Percentiles rank a stretch among this genome's conserved stretches.
Conservation (phyloP, 2,888 invertebrate species). For the Vanessa cardui region DNA sequence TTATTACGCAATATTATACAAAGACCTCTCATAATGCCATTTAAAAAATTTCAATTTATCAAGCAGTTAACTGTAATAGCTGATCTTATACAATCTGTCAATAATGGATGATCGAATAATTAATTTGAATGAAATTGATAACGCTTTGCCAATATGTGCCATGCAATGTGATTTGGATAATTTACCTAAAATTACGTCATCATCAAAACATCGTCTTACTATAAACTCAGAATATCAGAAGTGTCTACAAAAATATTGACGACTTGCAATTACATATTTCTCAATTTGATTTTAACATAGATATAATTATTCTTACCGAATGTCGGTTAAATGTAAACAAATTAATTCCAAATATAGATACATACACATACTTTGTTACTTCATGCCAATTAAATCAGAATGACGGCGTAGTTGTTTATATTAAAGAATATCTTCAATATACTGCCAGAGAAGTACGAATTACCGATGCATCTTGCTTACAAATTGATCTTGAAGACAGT, state of each 20-base stretch:
- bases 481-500: not conserved
- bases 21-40: too few relatives aligned
- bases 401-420: conserved; percentile 10
- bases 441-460: not conserved
- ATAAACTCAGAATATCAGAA: conserved; percentile 14
- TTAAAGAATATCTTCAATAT: not conserved
- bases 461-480: conserved; percentile 4
- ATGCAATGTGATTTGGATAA: not conserved
- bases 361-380: not conserved
- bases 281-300: not conserved
- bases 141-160: not conserved
- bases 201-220: not conserved
- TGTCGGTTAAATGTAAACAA: conserved; percentile 8
- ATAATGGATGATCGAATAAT: not conserved
- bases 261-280: not conserved
- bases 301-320: conserved; percentile 14
- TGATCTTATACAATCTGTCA: too few relatives aligned
- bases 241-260: conserved; percentile 6
- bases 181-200: not conserved
- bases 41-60: too few relatives aligned
- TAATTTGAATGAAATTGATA: conserved; percentile 13
- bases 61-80: too few relatives aligned
- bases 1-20: too few relatives aligned
- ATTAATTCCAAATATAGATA: not conserved
- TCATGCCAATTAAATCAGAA: conserved; percentile 12